phyloP scores from a whole-genome alignment of 1,140 invertebrate species.

The Mesaphorura yosii region DNA sequence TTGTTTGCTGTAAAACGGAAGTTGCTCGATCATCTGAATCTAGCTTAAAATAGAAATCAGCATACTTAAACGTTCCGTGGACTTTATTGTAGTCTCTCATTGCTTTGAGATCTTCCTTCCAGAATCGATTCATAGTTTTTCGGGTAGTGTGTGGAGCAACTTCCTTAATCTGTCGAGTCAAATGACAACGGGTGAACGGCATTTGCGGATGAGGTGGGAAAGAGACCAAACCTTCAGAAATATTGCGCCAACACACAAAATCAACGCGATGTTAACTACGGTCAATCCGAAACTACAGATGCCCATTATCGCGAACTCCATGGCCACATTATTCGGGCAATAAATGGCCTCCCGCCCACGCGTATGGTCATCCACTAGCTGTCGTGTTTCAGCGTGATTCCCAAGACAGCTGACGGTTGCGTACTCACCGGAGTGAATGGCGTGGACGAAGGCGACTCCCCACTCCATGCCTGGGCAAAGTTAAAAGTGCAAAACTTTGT shows the following conservation, averaged over 20 bases:
- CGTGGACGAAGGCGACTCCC: constrained; percentile 54
- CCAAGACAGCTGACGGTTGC: too few species aligned
- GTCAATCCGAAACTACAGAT: constrained; percentile 66
- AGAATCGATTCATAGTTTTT: constrained; percentile 60
- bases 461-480: constrained; percentile 58
- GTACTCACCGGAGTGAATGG: too few species aligned
- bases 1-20: constrained; percentile 2
- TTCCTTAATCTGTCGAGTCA: constrained; percentile 57
- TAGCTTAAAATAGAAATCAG: background rate
- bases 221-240: constrained; percentile 53
- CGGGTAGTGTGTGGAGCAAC: constrained; percentile 67
- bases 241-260: constrained; percentile 67
- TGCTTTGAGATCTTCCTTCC: constrained; percentile 63
- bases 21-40: background rate
- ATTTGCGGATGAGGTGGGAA: background rate
- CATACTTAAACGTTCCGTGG: constrained; percentile 15
- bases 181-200: background rate
- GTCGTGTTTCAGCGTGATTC: too few species aligned
- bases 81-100: constrained; percentile 47
- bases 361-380: too few species aligned
- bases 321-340: constrained; percentile 55
- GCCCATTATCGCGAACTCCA: constrained; percentile 64
- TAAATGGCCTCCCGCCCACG: constrained; percentile 54
- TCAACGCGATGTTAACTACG: constrained; percentile 70
- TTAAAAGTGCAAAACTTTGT: constrained; percentile 1